Evolutionary conservation across 2,797 vertebrate genomes (phyloP).

Genomic region (Myotis daubentonii): DNA sequence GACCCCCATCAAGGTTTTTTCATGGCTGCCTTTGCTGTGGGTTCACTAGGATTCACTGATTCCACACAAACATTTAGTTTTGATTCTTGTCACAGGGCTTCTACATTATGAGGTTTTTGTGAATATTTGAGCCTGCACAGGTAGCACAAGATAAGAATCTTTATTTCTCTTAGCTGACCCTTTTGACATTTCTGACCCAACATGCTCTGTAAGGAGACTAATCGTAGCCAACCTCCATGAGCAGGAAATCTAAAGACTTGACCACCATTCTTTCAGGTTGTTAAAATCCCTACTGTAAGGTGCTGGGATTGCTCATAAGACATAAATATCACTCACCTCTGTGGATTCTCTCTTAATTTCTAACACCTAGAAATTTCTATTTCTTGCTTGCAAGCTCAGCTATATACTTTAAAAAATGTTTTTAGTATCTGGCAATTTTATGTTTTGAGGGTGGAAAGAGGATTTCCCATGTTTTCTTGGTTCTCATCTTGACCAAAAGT

Average conservation of each 20-base stretch:
- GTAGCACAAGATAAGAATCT: background rate
- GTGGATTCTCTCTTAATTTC: background rate
- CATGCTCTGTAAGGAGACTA: background rate
- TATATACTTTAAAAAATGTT: background rate
- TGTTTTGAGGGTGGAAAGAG: background rate
- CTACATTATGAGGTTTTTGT: background rate
- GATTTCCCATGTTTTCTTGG: background rate
- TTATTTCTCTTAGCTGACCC: background rate
- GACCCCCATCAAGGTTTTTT: background rate
- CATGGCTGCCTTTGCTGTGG: background rate
- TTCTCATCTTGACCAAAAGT: background rate
- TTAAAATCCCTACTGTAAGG: background rate
- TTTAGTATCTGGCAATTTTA: background rate
- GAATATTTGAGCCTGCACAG: background rate
- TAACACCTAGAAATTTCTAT: conserved; percentile 2
- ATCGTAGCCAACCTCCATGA: background rate
- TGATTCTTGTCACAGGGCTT: background rate
- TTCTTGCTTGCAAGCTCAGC: conserved; percentile 17
- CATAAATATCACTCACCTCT: background rate
- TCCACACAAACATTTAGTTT: conserved; percentile 14
- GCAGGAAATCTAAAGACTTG: background rate
- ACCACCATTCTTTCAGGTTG: background rate
- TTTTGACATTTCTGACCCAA: background rate
- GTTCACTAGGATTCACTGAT: background rate
- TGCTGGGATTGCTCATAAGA: background rate